These are phyloP conservation scores for Rhabdornis inornatus DNA, from an alignment of 2,113 vertebrate genomes.

Conservation along the genomic window DNA sequence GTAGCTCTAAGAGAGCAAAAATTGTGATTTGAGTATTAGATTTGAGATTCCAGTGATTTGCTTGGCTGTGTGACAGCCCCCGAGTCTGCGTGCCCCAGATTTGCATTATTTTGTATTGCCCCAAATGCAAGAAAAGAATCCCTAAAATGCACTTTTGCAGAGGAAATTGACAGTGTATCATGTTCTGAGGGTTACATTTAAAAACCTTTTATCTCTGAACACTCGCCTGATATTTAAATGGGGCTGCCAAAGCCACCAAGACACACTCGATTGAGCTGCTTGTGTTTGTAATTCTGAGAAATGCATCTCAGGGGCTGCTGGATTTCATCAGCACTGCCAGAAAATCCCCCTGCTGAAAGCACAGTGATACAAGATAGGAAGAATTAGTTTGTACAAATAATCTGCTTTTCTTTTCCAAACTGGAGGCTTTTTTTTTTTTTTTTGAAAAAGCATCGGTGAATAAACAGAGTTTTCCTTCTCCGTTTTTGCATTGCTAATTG, in stretches of 20 bases:
- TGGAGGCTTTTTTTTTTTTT: not conserved
- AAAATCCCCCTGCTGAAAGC: conserved; percentile 33
- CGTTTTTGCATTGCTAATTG: not conserved
- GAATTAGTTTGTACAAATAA: conserved; percentile 25
- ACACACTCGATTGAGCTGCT: conserved; percentile 3
- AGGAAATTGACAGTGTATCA: not conserved
- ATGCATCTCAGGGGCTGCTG: not conserved
- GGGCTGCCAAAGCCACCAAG: not conserved
- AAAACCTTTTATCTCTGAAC: conserved; percentile 7
- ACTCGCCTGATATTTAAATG: not conserved
- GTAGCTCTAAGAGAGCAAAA: not conserved
- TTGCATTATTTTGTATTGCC: not conserved
- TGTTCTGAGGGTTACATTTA: not conserved
- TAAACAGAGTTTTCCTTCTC: not conserved
- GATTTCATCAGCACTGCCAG: conserved; percentile 1
- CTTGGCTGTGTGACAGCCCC: not conserved
- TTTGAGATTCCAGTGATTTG: not conserved
- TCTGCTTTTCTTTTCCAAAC: conserved; percentile 18
- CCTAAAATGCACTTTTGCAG: not conserved
- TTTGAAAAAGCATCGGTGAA: not conserved
- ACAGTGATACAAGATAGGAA: not conserved
- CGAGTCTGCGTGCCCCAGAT: not conserved
- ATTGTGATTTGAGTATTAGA: not conserved
- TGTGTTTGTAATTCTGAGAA: not conserved
- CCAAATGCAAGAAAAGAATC: not conserved